A percentile compares a stretch with the other conserved stretches of the same genome.
These are phyloP conservation scores for Eurystomus glaucurus DNA, from an alignment of 2,797 vertebrate genomes.

Conservation along the genomic window DNA sequence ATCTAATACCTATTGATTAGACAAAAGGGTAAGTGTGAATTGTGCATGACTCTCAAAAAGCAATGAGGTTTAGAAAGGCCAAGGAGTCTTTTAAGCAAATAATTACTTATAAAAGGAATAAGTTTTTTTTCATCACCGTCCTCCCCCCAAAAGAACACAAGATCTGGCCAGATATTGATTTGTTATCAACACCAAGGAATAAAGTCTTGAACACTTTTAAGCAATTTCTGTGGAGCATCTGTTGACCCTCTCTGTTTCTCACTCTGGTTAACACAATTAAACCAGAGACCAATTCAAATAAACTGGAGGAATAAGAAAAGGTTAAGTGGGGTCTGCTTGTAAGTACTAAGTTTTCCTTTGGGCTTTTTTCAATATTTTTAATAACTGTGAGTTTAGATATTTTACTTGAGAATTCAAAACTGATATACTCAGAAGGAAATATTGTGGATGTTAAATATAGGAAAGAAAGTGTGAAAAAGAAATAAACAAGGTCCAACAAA, in stretches of 20 bases:
- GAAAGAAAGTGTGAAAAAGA: neutral
- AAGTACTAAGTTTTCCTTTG: neutral
- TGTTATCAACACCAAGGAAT: neutral
- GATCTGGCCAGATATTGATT: neutral
- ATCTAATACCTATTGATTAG: slow-evolving; percentile 10
- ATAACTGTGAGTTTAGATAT: neutral
- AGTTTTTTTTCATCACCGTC: neutral
- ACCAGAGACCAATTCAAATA: neutral
- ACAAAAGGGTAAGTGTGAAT: neutral
- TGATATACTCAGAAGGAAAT: neutral
- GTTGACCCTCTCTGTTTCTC: neutral
- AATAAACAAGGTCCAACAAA: slow-evolving; percentile 29
- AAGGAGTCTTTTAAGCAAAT: slow-evolving; percentile 31
- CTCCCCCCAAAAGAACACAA: neutral
- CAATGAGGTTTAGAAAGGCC: neutral
- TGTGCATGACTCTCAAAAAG: neutral
- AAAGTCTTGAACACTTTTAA: neutral
- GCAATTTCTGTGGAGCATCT: neutral
- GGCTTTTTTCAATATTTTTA: neutral
- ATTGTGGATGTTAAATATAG: neutral
- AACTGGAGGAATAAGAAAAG: neutral
- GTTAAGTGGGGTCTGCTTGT: neutral
- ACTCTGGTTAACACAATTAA: slow-evolving; percentile 10
- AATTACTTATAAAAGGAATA: slow-evolving; percentile 38
- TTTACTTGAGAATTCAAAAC: neutral